These are phyloP conservation scores for Laticauda laticaudata DNA, from an alignment of 2,113 vertebrate species.

Conservation along the genomic window DNA sequence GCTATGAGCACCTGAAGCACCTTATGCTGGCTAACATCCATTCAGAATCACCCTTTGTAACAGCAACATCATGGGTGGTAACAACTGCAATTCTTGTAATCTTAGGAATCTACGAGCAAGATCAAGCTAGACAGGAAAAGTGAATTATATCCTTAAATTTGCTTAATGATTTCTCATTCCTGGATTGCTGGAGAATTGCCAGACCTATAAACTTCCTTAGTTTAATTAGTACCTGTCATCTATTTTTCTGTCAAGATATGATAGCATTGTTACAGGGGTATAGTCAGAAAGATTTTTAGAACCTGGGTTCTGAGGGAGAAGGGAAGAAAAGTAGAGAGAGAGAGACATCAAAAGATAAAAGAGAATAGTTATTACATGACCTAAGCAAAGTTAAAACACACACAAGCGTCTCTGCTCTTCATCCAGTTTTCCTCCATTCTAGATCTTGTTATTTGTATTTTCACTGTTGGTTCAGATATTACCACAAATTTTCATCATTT, in stretches of 20 bases:
- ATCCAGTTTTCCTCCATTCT: background rate
- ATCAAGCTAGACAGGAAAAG: background rate
- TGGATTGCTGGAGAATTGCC: background rate
- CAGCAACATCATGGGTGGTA: background rate
- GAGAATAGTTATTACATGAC: background rate
- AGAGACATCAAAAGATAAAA: background rate
- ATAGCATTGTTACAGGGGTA: background rate
- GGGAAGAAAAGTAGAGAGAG: background rate
- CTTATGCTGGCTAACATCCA: background rate
- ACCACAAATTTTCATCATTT: rapidly evolving
- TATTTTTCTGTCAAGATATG: background rate
- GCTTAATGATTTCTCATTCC: background rate
- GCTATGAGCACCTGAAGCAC: background rate
- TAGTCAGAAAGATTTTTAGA: background rate
- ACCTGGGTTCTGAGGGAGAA: background rate
- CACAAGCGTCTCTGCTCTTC: rapidly evolving
- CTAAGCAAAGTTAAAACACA: conserved; percentile 4
- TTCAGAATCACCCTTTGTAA: background rate
- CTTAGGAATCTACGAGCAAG: background rate
- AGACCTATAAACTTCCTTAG: background rate
- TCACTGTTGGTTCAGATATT: conserved; percentile 10
- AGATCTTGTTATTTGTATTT: background rate
- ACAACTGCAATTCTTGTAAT: background rate
- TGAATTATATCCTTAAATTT: background rate
- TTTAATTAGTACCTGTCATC: conserved; percentile 28